phyloP scores from a whole-genome alignment of 2,797 vertebrate species.

The Peromyscus attwateri region DNA sequence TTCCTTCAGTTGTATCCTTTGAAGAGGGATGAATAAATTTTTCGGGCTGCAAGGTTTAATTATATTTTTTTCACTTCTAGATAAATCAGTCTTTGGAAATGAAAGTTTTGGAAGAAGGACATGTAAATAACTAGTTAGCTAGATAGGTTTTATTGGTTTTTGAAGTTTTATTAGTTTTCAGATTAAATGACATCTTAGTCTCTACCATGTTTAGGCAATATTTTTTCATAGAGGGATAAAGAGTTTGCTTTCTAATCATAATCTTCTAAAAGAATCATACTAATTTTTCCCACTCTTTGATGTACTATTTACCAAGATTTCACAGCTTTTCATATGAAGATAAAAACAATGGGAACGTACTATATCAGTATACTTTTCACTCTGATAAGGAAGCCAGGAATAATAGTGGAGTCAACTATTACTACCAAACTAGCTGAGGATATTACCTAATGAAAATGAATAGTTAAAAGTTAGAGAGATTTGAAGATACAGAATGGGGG shows the following conservation, averaged over 20 bases:
- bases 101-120: not conserved
- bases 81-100: not conserved
- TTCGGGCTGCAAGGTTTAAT: too few species aligned
- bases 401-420: not conserved
- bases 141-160: slow-evolving; percentile 23
- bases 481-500: not conserved
- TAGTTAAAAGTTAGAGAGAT: not conserved
- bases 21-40: not conserved
- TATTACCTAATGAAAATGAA: not conserved
- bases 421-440: not conserved
- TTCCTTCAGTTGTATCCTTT: not conserved
- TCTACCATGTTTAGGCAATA: not conserved
- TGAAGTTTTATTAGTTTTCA: not conserved
- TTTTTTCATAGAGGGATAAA: not conserved
- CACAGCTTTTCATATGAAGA: not conserved
- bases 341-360: too few species aligned
- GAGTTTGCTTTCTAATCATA: not conserved
- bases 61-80: too few species aligned
- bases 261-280: not conserved
- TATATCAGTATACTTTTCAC: too few species aligned
- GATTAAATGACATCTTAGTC: not conserved
- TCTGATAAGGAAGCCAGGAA: not conserved
- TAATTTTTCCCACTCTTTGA: not conserved
- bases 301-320: not conserved
- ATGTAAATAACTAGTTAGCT: not conserved